Evolutionary conservation across 2,797 vertebrate species (phyloP), one percentile per base, ranked within the genome.

Genomic region (Basileuterus tristriatus): DNA sequence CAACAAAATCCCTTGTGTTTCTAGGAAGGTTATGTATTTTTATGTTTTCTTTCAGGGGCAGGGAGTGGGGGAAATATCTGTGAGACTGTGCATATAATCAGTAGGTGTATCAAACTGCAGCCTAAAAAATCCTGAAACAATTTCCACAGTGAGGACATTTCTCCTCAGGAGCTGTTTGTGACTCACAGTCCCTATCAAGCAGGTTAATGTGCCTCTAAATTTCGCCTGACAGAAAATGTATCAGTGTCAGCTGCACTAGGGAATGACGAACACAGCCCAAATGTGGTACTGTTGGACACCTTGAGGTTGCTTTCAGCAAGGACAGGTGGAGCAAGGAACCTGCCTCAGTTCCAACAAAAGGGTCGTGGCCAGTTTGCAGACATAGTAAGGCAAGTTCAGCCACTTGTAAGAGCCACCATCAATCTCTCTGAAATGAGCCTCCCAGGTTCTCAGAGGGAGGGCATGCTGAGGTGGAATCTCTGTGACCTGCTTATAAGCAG

Each of bases 121-220:
- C 23, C 41, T 94, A 72, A 89, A 82, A 55, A 78, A 12, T 37
- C 30, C 44, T 30, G 75, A 78, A 88, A 90, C 13, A 9, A 60
- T 90, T 94, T 90, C 44, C 59, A 76, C 76, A n/a, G 36, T 64
- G 74, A 94, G 87, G 74, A 94, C 56, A 8, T 93, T 95, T 94
- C 80, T 90, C 77, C 85, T 93, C 68, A 82, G 92, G 93, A 97
- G 85, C 77, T 80, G 63, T 87, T 86, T 89, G 89, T 96, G 91
- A 93, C 89, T 97, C 95, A 96, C 91, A 83, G 80, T 94, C 97
- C 84, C 84, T 34, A 12, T 95, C 93, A 88, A 87, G 71, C 88
- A 95, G 87, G 89, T 95, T 97, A 96, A 97, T 64, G 68, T 94
- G 44, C 84, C 95, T 96, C 89, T 96, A 90, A 96, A 97, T 94